Evolutionary conservation across 2,113 vertebrate species (phyloP).

Genomic region (Gulo gulo): DNA sequence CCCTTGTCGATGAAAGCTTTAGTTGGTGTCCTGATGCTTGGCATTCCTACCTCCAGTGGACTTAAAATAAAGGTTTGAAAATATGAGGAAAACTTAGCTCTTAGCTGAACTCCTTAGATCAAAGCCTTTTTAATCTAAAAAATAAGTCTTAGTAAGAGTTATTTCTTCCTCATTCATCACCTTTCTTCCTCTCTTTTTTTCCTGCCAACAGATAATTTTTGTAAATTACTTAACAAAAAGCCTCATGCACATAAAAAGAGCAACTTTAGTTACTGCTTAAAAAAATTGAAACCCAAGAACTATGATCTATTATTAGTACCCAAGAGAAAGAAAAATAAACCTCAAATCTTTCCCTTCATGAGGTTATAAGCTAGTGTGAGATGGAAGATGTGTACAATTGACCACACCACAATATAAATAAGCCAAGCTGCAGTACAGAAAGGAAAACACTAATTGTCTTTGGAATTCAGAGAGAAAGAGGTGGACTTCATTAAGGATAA

Average conservation of each 20-base stretch:
- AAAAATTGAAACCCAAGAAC: not conserved
- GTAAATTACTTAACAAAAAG: not conserved
- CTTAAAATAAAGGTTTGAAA: constrained; percentile 50
- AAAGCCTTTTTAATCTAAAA: not conserved
- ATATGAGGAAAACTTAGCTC: not conserved
- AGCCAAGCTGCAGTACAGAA: not conserved
- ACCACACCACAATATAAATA: not conserved
- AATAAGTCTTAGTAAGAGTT: not conserved
- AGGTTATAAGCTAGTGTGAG: not conserved
- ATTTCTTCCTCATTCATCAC: not conserved
- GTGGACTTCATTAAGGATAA: not conserved
- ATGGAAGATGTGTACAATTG: not conserved
- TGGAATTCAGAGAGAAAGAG: not conserved
- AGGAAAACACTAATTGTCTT: not conserved
- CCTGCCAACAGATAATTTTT: not conserved
- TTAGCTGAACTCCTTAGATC: constrained; percentile 1
- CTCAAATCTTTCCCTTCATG: not conserved
- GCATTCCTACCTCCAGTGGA: not conserved
- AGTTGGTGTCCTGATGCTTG: constrained; percentile 16
- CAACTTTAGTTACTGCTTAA: not conserved
- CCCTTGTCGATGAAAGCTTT: constrained; percentile 40
- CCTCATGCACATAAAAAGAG: not conserved
- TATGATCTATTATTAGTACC: not conserved
- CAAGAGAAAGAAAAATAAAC: not conserved
- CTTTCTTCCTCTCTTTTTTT: not conserved